Percentiles rank a stretch among this genome's conserved stretches.
Evolutionary conservation across 2,113 vertebrate genomes (phyloP).

Genomic region (Embiotoca jacksoni): DNA sequence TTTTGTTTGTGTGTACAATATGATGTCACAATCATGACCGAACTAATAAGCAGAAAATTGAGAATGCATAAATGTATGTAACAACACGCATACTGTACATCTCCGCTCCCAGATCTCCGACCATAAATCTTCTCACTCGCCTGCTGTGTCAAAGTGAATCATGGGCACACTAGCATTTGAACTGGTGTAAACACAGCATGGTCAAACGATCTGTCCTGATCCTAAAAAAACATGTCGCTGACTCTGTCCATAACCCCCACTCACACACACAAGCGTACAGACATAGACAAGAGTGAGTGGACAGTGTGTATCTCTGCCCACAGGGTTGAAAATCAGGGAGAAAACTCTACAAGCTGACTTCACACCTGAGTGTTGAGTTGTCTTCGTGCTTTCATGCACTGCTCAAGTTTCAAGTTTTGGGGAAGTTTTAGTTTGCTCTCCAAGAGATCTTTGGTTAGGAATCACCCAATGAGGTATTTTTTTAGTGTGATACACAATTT

Average conservation of each 20-base stretch:
- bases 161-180: conserved; percentile 74
- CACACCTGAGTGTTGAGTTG: too few species aligned
- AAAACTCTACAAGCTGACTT: too few species aligned
- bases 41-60: neutral
- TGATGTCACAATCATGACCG: neutral
- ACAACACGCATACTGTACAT: conserved; percentile 21
- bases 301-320: neutral
- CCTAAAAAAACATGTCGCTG: conserved; percentile 56
- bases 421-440: neutral
- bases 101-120: conserved; percentile 17
- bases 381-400: neutral
- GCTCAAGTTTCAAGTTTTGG: neutral
- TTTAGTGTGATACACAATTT: too few species aligned
- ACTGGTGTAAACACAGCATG: conserved; percentile 79
- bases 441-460: neutral
- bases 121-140: conserved; percentile 47
- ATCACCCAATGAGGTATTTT: too few species aligned
- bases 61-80: conserved; percentile 23
- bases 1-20: neutral
- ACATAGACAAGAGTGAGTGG: conserved; percentile 19
- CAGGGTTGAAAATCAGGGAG: conserved; percentile 2
- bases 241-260: conserved; percentile 30
- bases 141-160: conserved; percentile 73
- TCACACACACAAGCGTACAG: conserved; percentile 34
- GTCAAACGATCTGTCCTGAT: conserved; percentile 62